These are phyloP conservation scores for Andrena minutula DNA, from an alignment of 2,888 invertebrate species.

Conservation along the genomic window DNA sequence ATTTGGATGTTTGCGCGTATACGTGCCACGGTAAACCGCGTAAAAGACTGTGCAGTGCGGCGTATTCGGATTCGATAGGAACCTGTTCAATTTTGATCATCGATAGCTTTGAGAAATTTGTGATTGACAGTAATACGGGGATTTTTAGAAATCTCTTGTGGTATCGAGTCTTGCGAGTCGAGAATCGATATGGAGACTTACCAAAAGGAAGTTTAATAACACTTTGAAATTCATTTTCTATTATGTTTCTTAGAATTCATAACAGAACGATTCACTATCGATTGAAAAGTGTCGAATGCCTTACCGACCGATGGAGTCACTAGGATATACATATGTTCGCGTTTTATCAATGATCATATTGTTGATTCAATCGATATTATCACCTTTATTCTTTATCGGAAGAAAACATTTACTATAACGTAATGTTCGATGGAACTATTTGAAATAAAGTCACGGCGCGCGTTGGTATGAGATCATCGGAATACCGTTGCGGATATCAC, in stretches of 20 bases:
- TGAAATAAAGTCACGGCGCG: not conserved
- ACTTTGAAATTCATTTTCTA: not conserved
- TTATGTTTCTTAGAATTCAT: not conserved
- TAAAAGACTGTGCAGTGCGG: conserved; percentile 33
- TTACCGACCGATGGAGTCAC: not conserved
- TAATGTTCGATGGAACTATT: not conserved
- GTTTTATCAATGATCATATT: too few species aligned
- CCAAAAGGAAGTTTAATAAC: not conserved
- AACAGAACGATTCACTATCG: not conserved
- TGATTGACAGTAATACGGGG: conserved; percentile 14
- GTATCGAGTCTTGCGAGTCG: not conserved
- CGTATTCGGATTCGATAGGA: conserved; percentile 46
- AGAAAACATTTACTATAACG: too few species aligned
- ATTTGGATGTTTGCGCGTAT: conserved; percentile 44
- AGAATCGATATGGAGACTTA: not conserved
- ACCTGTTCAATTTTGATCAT: conserved; percentile 46
- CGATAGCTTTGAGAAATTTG: conserved; percentile 36
- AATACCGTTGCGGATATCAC: conserved; percentile 43
- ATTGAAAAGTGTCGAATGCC: not conserved
- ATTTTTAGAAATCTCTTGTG: not conserved
- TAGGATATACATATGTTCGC: not conserved
- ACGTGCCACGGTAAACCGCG: conserved; percentile 42
- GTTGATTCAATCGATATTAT: too few species aligned
- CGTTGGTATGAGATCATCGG: conserved; percentile 24
- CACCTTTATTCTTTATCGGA: too few species aligned